Percentiles rank a stretch among this genome's conserved stretches.
These are phyloP conservation scores for Peromyscus leucopus DNA, from an alignment of 2,113 vertebrate species.

Conservation along the genomic window DNA sequence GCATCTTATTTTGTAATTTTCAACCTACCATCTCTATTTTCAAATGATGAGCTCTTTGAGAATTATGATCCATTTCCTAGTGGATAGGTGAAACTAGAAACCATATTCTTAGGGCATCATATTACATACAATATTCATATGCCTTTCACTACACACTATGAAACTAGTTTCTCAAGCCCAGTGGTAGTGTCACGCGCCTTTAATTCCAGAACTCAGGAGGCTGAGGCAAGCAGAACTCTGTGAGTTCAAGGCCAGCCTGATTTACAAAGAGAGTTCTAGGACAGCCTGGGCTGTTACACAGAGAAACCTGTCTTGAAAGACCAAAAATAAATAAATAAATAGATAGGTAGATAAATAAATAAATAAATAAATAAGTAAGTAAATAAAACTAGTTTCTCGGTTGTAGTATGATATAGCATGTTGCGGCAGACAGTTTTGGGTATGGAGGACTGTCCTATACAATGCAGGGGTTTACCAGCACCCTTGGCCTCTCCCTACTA, in stretches of 20 bases:
- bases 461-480: background rate
- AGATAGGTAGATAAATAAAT: no score
- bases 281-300: background rate
- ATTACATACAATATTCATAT: background rate
- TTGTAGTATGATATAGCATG: background rate
- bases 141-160: background rate
- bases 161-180: background rate
- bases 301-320: background rate
- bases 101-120: background rate
- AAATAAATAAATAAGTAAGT: no score
- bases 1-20: background rate
- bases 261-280: background rate
- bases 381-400: background rate
- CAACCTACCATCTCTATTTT: background rate
- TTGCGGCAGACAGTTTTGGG: background rate
- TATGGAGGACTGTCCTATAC: background rate
- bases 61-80: background rate
- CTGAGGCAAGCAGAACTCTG: background rate
- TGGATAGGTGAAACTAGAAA: background rate
- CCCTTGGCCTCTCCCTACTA: background rate
- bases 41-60: background rate
- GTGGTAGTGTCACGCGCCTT: no score
- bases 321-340: background rate
- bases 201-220: no score
- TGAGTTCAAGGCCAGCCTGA: background rate